These are phyloP conservation scores for Adelognathus sp. DNA, from an alignment of 2,888 invertebrate genomes.

Conservation along the genomic window DNA sequence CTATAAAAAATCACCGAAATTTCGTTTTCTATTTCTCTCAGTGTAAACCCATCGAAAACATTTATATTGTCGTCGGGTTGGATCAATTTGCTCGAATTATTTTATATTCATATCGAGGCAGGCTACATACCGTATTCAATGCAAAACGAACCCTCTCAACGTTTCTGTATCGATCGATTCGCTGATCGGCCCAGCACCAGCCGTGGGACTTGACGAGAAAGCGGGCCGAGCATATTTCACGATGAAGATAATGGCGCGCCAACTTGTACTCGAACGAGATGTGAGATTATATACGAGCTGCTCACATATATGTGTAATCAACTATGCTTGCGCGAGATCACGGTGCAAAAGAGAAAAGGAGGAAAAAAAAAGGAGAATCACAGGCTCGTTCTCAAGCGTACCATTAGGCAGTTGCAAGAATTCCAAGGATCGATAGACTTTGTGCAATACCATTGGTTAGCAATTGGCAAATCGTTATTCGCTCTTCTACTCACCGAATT, in stretches of 20 bases:
- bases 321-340: background rate
- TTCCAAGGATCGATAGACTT: background rate
- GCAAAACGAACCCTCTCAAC: background rate
- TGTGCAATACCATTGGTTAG: background rate
- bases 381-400: background rate
- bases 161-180: background rate
- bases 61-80: background rate
- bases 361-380: background rate
- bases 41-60: no score
- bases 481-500: background rate
- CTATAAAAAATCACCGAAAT: no score
- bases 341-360: background rate
- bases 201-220: slow-evolving; percentile 14
- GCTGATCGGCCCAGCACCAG: background rate
- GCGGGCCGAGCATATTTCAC: background rate
- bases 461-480: slow-evolving; percentile 1
- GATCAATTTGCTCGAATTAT: background rate
- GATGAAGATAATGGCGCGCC: slow-evolving; percentile 21
- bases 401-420: background rate
- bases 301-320: background rate
- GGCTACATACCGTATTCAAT: background rate
- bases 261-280: background rate
- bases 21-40: no score
- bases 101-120: background rate
- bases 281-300: slow-evolving; percentile 3